Base-by-base conservation (phyloP, 2,797 vertebrate genomes). In the Sebastes trivittatus region DNA sequence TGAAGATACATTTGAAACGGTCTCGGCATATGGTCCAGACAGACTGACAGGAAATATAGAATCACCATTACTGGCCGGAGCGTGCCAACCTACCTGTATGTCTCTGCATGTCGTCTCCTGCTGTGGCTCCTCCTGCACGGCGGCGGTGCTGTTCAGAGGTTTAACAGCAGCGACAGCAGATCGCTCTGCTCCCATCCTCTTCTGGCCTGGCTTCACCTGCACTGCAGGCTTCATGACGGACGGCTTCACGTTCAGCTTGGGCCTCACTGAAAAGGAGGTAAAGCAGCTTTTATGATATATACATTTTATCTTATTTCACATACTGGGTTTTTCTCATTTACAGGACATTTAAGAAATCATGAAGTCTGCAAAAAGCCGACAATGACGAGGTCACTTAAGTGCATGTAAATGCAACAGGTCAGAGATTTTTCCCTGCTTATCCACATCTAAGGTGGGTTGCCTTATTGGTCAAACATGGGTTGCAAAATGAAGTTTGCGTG, bases 161-260 rank as follows among this genome's bases (percentile, higher is more conserved):
- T 96, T 98, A 52, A 99, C 97, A 3, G 97, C 97, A 7, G 97
- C 97, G 2, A 98, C 93, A 0, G 96, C 97, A 13, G 97, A 96
- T 1, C 94, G 88, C n/a, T 86, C 95, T 0, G 85, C 62, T 0
- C 91, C 90, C 80, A 95, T 98, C 22, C 96, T 95, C 84, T 98
- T 98, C 76, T 94, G 93, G 2, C 90, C 88, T n/a, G 95, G 82
- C 71, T 95, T 97, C 18, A 95, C 75, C 32, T 95, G 94, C 36
- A 92, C 92, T 0, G 92, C 81, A 8, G 92, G 92, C 89, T 96
- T 98, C 87, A 96, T 85, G 14, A 98, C 95, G 2, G 92, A 96
- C 0, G 97, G 97, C 88, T 97, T 98, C 88, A 97, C 97, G 25
- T 96, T 98, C 85, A 96, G 88, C 82, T 97, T 98, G 67, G 97